These are phyloP conservation scores for Semaprochilodus insignis DNA, from an alignment of 2,797 vertebrate genomes.

Conservation along the genomic window DNA sequence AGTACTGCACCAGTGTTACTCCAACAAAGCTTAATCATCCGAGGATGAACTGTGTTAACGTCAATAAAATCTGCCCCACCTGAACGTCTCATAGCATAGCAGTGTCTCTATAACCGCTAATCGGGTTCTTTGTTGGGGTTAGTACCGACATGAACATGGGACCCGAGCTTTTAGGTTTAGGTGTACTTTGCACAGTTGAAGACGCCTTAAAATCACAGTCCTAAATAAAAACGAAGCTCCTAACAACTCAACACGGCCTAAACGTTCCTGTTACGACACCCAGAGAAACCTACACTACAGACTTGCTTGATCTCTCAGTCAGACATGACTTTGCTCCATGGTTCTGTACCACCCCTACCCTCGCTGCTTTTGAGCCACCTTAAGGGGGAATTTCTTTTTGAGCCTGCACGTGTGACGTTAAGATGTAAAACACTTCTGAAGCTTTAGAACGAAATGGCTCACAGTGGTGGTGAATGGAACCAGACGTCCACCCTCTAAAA, in stretches of 20 bases:
- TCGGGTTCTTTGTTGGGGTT: slow-evolving; percentile 37
- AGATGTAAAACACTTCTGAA: too few relatives aligned
- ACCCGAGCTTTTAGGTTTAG: too few relatives aligned
- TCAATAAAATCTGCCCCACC: slow-evolving; percentile 64
- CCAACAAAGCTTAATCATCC: slow-evolving; percentile 59
- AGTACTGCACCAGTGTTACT: slow-evolving; percentile 66
- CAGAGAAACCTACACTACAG: background rate
- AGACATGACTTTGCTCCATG: slow-evolving; percentile 26
- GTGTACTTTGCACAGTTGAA: background rate
- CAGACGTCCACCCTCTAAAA: too few relatives aligned
- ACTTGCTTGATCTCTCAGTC: slow-evolving; percentile 46
- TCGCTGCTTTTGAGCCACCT: background rate
- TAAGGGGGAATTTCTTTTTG: too few relatives aligned
- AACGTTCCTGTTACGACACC: background rate
- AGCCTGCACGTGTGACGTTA: too few relatives aligned
- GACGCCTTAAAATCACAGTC: background rate
- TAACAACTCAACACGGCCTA: background rate
- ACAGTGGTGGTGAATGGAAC: too few relatives aligned
- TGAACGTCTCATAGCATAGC: slow-evolving; percentile 17
- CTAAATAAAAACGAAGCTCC: background rate
- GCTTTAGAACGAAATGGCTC: too few relatives aligned
- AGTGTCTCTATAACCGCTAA: background rate
- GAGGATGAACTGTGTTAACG: slow-evolving; percentile 61
- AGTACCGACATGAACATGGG: slow-evolving; percentile 61
- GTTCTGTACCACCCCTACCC: background rate